Evolutionary conservation across 2,888 invertebrate species (phyloP), one percentile per base, ranked within the genome.

Genomic region (Apamea anceps): DNA sequence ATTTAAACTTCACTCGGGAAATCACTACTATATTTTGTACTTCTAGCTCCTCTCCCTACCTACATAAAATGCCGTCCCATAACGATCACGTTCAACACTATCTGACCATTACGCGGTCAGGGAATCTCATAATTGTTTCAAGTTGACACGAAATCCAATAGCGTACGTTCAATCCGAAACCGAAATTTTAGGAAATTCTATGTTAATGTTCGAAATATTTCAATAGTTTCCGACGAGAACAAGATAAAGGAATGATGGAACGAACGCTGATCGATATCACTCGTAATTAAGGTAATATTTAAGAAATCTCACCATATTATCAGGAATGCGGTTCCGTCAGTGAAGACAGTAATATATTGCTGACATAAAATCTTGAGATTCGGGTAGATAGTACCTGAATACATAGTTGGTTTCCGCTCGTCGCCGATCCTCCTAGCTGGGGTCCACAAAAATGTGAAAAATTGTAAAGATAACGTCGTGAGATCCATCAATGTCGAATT

Each of bases 361-460:
- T 93, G 95, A 95, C 96, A 95, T 96, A 95, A 96, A 96, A 93
- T 92, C 93, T 94, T 88, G 91, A 96, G 95, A 96, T 96, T 95
- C 89, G 91, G 92, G 90, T 90, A 94, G 96, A 97, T 96, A 96
- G 93, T 92, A 88, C 94, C 95, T 92, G 93, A 95, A 96, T 63
- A 63, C 63, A 32, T 95, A 94, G 95, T 95, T 92, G 92, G 94
- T 95, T 96, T 96, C 95, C 95, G 95, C 88, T 92, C 91, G 92
- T 91, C 90, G 92, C 85, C 93, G 90, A 92, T 95, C 93, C 93
- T 92, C 94, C 91, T 88, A 88, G 90, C 87, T 90, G 91, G 90
- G 90, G 91, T 90, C 92, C 88, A 94, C 93, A 95, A 95, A 94
- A 95, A 96, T 94, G 95, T 95, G 93, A 93, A 95, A 95, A 95